Percentiles rank a stretch among this genome's conserved stretches.
phyloP scores from a whole-genome alignment of 1,140 invertebrate genomes.

The Caenorhabditis elegans region WBcel235 BX284606.5:5545001-5545500 shows the following conservation, averaged over 20 bases:
- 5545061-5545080: background rate
- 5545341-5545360: background rate
- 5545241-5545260: background rate
- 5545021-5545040: background rate
- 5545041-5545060: background rate
- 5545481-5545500: background rate
- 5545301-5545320: background rate
- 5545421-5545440: conserved; percentile 19
- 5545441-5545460: background rate
- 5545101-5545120: conserved; percentile 19
- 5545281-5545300: background rate
- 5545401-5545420: conserved; percentile 5
- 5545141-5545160: background rate
- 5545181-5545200: conserved; percentile 15
- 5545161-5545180: background rate
- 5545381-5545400: conserved; percentile 3
- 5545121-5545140: background rate
- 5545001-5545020: conserved; percentile 4
- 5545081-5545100: conserved; percentile 17
- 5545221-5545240: conserved; percentile 23
- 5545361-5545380: background rate
- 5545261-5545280: conserved; percentile 19
- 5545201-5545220: conserved; percentile 30
- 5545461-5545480: conserved; percentile 1
- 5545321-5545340: no score